A percentile compares a stretch with the other conserved stretches of the same genome.
Conservation (phyloP, 2,888 invertebrate species). For the Plusia festucae region DNA sequence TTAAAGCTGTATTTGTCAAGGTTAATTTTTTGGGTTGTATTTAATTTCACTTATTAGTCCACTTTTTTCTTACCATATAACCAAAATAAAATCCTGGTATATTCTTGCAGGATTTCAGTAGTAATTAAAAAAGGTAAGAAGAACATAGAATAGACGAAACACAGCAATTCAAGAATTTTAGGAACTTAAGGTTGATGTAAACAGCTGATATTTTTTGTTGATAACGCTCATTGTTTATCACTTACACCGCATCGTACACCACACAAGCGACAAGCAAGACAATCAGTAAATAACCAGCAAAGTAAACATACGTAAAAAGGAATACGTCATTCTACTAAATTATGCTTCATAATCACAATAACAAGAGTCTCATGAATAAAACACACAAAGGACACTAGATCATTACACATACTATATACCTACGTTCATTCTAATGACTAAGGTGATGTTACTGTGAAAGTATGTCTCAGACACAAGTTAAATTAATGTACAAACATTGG, state of each 20-base stretch:
- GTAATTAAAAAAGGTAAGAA: no score
- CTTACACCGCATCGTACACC: conserved; percentile 26
- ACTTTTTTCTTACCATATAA: no score
- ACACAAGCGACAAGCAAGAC: conserved; percentile 56
- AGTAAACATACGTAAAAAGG: conserved; percentile 69
- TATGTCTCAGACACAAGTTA: conserved; percentile 64
- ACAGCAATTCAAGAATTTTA: not conserved
- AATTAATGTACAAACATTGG: conserved; percentile 74
- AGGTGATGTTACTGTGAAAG: conserved; percentile 51
- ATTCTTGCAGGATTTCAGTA: no score
- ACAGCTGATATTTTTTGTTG: not conserved
- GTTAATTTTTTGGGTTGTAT: not conserved
- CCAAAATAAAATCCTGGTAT: no score
- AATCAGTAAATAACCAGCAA: conserved; percentile 71
- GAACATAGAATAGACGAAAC: no score
- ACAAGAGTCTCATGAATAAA: conserved; percentile 17
- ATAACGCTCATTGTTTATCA: conserved; percentile 21
- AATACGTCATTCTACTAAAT: conserved; percentile 62
- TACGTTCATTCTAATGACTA: conserved; percentile 16
- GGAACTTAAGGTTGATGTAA: not conserved
- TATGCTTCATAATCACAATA: conserved; percentile 58
- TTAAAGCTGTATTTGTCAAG: not conserved
- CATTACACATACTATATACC: conserved; percentile 2
- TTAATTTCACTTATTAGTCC: no score
- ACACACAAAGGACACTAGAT: conserved; percentile 10